Percentiles rank a stretch among this genome's conserved stretches.
phyloP scores from a whole-genome alignment of 2,113 vertebrate species.

The Epinephelus cyanopodus region DNA sequence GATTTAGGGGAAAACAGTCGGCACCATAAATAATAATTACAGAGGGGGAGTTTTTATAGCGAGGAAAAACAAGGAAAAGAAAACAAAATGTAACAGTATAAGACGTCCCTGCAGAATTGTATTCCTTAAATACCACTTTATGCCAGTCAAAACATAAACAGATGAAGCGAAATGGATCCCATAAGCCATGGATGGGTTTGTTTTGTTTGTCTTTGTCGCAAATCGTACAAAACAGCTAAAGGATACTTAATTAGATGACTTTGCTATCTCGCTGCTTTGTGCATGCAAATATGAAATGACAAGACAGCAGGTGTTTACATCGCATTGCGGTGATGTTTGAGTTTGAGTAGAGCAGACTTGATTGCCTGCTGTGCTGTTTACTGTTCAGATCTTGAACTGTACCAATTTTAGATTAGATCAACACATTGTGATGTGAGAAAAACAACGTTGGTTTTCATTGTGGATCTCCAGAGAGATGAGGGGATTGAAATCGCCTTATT shows the following conservation, averaged over 20 bases:
- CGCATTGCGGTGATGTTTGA: constrained; percentile 10
- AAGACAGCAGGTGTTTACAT: constrained; percentile 46
- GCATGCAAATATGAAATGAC: constrained; percentile 30
- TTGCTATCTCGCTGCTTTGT: not conserved
- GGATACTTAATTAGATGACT: constrained; percentile 22
- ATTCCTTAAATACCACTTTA: not conserved
- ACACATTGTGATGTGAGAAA: constrained; percentile 11
- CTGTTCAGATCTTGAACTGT: constrained; percentile 5
- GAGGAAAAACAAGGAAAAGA: not conserved
- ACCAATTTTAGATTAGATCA: constrained; percentile 40
- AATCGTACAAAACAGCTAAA: constrained; percentile 15
- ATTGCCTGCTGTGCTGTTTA: constrained; percentile 43
- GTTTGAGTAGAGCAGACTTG: constrained; percentile 24
- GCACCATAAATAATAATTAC: not conserved
- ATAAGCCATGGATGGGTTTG: not conserved
- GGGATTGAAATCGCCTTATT: not conserved
- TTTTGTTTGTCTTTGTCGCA: constrained; percentile 6
- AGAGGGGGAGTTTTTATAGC: not conserved
- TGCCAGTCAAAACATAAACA: constrained; percentile 11
- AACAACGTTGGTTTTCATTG: constrained; percentile 12
- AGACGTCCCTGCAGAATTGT: not conserved
- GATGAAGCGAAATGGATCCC: constrained; percentile 1
- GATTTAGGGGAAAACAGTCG: not conserved
- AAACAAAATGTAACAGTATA: not conserved
- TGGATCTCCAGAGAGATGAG: not conserved